phyloP scores from a whole-genome alignment of 1,140 invertebrate species.

The Drosophila chauvacae region DNA sequence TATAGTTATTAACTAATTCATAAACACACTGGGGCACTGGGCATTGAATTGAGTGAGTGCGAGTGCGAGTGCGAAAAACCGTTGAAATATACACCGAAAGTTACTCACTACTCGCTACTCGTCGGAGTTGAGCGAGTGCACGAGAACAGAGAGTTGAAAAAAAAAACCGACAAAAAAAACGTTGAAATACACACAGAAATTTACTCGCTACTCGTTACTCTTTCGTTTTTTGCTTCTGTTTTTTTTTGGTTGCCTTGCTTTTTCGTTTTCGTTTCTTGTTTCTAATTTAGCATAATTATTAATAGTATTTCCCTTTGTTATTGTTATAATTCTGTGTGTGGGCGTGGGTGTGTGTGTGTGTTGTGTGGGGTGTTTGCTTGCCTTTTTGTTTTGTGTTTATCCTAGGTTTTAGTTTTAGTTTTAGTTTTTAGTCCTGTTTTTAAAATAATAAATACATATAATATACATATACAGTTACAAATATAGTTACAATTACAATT shows the following conservation, averaged over 20 bases:
- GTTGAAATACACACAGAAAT: conserved; percentile 19
- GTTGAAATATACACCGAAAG: conserved; percentile 23
- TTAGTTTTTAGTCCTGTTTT: conserved; percentile 58
- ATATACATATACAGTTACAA: conserved; percentile 78
- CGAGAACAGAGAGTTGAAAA: neutral
- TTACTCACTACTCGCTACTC: conserved; percentile 16
- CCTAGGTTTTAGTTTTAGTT: conserved; percentile 19
- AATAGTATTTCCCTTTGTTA: conserved; percentile 45
- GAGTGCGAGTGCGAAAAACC: neutral
- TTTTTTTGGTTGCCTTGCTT: conserved; percentile 76
- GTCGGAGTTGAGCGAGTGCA: conserved; percentile 17
- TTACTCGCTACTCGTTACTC: conserved; percentile 28
- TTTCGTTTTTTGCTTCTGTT: conserved; percentile 9
- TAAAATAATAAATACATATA: conserved; percentile 82
- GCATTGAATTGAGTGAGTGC: conserved; percentile 23
- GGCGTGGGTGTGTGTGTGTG: conserved; percentile 30
- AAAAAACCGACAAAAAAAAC: neutral
- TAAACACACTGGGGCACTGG: conserved; percentile 53
- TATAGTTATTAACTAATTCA: conserved; percentile 62
- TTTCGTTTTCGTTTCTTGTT: conserved; percentile 14
- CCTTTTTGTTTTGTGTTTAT: conserved; percentile 50
- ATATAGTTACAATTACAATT: conserved; percentile 77
- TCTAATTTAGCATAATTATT: conserved; percentile 72
- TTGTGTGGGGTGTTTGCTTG: conserved; percentile 17
- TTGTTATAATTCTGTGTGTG: conserved; percentile 44